Evolutionary conservation across 1,140 invertebrate species (phyloP).

Genomic region (Antheraea mylitta): DNA sequence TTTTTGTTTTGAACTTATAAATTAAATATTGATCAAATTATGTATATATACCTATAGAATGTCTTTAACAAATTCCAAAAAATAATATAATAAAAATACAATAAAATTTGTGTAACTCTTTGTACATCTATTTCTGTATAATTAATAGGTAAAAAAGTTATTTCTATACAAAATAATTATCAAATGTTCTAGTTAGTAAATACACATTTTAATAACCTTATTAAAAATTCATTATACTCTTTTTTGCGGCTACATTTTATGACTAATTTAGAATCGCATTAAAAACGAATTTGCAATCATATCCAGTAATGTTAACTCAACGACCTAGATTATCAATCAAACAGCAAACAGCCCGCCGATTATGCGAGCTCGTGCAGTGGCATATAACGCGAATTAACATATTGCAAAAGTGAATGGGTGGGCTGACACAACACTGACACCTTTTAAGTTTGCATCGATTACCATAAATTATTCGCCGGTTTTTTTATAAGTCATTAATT

Average conservation of each 20-base stretch:
- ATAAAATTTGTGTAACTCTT: no score
- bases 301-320: neutral
- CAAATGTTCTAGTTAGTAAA: no score
- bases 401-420: conserved; percentile 57
- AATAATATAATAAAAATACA: no score
- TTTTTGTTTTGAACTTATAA: no score
- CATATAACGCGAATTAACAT: conserved; percentile 58
- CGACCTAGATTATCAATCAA: conserved; percentile 48
- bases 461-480: conserved; percentile 39
- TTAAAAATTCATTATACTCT: neutral
- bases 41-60: no score
- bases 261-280: neutral
- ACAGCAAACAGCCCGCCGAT: conserved; percentile 31
- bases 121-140: no score
- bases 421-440: conserved; percentile 67
- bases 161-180: no score
- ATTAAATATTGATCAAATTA: no score
- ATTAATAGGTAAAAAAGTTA: no score
- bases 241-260: neutral
- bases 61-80: no score
- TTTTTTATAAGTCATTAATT: neutral
- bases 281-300: neutral
- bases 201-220: no score
- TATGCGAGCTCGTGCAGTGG: conserved; percentile 60
- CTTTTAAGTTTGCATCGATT: conserved; percentile 75